Evolutionary conservation across 2,113 vertebrate genomes (phyloP).

Genomic region (Rattus rattus): DNA sequence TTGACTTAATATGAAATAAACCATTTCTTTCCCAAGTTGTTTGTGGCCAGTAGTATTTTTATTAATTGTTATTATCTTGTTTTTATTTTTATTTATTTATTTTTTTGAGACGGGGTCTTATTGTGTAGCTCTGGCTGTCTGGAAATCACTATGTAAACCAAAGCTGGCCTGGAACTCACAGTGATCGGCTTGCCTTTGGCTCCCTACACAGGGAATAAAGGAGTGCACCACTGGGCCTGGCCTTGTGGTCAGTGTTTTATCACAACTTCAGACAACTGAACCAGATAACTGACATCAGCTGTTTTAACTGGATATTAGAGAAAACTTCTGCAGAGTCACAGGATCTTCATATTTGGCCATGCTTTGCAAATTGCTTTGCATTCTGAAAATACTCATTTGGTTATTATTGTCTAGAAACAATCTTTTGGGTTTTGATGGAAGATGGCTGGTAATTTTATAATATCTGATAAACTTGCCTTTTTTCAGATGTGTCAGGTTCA

Average conservation of each 20-base stretch:
- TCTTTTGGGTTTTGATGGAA: slow-evolving; percentile 51
- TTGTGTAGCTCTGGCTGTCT: background rate
- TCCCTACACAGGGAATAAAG: background rate
- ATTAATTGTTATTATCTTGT: background rate
- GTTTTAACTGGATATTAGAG: slow-evolving; percentile 42
- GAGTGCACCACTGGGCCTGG: background rate
- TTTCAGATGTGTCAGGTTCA: slow-evolving; percentile 80
- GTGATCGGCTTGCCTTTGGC: background rate
- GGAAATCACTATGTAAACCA: background rate
- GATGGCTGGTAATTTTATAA: slow-evolving; percentile 57
- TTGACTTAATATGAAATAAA: background rate
- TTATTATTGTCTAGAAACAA: slow-evolving; percentile 19
- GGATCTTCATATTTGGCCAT: slow-evolving; percentile 9
- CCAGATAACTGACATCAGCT: slow-evolving; percentile 7
- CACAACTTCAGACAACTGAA: background rate
- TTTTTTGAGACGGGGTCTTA: background rate
- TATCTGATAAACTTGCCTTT: slow-evolving; percentile 59
- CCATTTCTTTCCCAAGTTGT: background rate
- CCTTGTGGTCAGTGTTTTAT: background rate
- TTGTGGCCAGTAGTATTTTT: background rate
- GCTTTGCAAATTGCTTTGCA: slow-evolving; percentile 55
- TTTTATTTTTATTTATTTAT: background rate
- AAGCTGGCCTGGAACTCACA: background rate
- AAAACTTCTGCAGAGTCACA: slow-evolving; percentile 32
- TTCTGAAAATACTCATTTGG: slow-evolving; percentile 52